Evolutionary conservation across 2,888 invertebrate species (phyloP).

Genomic region (Drosophila hamatofila): DNA sequence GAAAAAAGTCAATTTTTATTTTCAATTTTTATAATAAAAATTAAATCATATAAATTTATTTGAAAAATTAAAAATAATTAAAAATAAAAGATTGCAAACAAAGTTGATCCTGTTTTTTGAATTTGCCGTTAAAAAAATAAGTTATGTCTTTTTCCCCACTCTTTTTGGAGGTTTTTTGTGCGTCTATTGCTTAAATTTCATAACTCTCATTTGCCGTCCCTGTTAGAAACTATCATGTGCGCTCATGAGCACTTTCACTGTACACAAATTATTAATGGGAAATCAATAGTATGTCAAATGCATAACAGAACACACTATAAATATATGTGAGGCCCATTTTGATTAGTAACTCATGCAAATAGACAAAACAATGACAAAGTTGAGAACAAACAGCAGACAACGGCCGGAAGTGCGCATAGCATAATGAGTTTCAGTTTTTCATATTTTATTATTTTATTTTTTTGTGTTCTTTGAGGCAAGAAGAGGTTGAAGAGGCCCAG

Average conservation of each 20-base stretch:
- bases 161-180: too few species aligned
- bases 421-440: slow-evolving; percentile 50
- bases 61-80: too few species aligned
- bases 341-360: slow-evolving; percentile 18
- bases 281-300: slow-evolving; percentile 7
- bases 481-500: slow-evolving; percentile 44
- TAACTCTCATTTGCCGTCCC: too few species aligned
- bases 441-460: slow-evolving; percentile 11
- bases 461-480: slow-evolving; percentile 16
- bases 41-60: too few species aligned
- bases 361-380: slow-evolving; percentile 27
- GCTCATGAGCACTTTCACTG: not conserved
- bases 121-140: too few species aligned
- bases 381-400: slow-evolving; percentile 8
- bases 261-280: slow-evolving; percentile 7
- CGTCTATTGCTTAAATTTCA: too few species aligned
- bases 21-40: too few species aligned
- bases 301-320: not conserved
- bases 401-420: slow-evolving; percentile 62
- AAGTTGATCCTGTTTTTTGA: too few species aligned
- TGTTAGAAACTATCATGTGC: not conserved
- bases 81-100: too few species aligned
- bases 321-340: slow-evolving; percentile 9
- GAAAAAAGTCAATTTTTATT: too few species aligned
- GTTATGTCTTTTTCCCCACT: too few species aligned